phyloP scores from a whole-genome alignment of 2,113 vertebrate species.

The Tricholaema leucomelas region DNA sequence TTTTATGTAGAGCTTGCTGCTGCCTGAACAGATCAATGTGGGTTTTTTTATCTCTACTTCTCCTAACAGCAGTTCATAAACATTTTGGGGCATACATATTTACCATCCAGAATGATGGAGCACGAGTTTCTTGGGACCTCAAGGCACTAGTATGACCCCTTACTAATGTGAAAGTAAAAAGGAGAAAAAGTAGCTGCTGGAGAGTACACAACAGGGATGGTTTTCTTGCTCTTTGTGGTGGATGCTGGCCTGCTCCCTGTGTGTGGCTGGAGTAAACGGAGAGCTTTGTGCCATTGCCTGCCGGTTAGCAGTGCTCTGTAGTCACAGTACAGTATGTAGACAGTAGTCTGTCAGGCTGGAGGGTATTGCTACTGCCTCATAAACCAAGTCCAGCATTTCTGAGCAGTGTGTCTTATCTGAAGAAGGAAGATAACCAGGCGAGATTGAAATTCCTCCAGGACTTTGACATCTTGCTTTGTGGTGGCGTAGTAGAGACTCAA shows the following conservation, averaged over 20 bases:
- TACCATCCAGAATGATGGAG: not conserved
- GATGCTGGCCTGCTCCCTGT: not conserved
- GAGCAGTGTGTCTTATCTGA: constrained; percentile 80
- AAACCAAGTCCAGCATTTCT: constrained; percentile 87
- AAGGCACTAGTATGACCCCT: not conserved
- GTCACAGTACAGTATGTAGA: no score
- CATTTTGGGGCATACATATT: not conserved
- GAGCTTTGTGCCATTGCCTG: rapidly evolving
- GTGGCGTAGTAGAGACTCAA: constrained; percentile 83
- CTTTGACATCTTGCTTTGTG: constrained; percentile 68
- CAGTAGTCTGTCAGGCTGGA: not conserved
- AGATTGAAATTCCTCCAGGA: constrained; percentile 85
- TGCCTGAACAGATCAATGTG: not conserved
- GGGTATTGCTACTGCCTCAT: constrained; percentile 76
- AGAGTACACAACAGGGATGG: not conserved
- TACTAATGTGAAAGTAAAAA: not conserved
- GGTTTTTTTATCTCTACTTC: not conserved
- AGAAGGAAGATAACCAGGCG: constrained; percentile 79
- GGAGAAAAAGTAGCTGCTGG: not conserved
- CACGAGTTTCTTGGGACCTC: not conserved
- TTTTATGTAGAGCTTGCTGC: not conserved
- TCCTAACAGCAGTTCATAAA: not conserved
- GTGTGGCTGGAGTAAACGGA: not conserved
- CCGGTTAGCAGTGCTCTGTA: not conserved
- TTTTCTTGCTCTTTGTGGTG: not conserved